These are phyloP conservation scores for Drosophila takahashii DNA, from an alignment of 1,140 invertebrate genomes.

Conservation along the genomic window DNA sequence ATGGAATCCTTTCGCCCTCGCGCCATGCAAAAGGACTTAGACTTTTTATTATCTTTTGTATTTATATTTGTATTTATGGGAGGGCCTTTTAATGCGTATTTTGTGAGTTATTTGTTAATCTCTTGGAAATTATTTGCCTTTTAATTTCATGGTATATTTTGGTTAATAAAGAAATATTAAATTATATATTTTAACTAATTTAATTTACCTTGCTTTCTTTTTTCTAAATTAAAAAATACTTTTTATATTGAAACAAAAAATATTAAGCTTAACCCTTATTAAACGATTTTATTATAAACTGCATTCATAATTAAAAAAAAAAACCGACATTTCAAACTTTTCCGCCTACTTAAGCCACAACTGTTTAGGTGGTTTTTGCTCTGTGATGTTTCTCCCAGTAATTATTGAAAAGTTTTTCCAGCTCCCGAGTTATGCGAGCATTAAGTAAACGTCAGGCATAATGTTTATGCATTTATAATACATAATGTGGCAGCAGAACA, in stretches of 20 bases:
- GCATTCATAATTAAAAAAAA: too few species aligned
- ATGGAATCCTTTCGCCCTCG: neutral
- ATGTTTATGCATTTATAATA: conserved; percentile 80
- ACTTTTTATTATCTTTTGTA: neutral
- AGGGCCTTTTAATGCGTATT: neutral
- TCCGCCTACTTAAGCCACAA: conserved; percentile 5
- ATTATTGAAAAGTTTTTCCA: conserved; percentile 66
- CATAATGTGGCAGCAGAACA: conserved; percentile 49
- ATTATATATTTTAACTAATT: too few species aligned
- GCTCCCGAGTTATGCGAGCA: conserved; percentile 63
- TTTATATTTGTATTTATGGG: neutral
- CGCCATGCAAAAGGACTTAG: neutral
- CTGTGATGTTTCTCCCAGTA: conserved; percentile 33
- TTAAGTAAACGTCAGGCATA: conserved; percentile 76
- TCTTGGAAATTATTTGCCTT: neutral
- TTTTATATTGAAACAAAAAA: too few species aligned
- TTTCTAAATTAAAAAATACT: too few species aligned
- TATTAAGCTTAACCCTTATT: too few species aligned
- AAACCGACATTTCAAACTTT: neutral
- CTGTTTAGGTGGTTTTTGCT: conserved; percentile 6
- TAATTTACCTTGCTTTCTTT: neutral
- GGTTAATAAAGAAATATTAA: too few species aligned
- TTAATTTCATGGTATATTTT: neutral
- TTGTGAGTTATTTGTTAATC: neutral
- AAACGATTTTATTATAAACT: too few species aligned